Evolutionary conservation across 1,140 invertebrate species (phyloP).

Genomic region (Trinorchestia longiramus): DNA sequence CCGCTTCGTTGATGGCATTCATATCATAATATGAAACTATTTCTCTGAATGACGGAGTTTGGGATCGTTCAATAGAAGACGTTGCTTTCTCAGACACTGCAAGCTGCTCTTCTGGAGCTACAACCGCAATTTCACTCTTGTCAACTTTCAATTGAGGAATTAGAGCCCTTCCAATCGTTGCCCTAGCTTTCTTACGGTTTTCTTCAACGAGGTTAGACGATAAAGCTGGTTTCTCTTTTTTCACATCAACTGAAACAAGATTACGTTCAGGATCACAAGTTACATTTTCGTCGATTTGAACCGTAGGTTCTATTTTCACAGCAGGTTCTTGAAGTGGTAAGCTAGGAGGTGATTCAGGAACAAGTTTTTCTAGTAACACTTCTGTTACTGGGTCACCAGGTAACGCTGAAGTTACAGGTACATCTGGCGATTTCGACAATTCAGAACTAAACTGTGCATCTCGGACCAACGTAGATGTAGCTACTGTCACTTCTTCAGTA

Average conservation of each 20-base stretch:
- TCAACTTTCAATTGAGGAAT: neutral
- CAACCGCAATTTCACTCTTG: neutral
- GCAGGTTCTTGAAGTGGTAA: neutral
- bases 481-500: neutral
- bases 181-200: conserved; percentile 13
- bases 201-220: neutral
- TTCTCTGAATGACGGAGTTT: conserved; percentile 19
- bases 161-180: neutral
- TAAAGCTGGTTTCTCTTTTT: neutral
- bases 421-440: neutral
- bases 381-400: neutral
- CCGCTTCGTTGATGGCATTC: conserved; percentile 63
- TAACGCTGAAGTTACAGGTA: neutral
- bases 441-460: neutral
- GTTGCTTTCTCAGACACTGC: neutral
- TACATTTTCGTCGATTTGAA: neutral
- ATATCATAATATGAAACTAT: conserved; percentile 59
- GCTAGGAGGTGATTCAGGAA: neutral
- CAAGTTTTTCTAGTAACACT: neutral
- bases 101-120: neutral
- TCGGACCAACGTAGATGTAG: neutral
- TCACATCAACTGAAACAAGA: neutral
- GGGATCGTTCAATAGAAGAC: neutral
- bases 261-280: neutral
- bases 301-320: neutral